Conservation (phyloP, 2,113 vertebrate genomes). For the Eidolon helvum region DNA sequence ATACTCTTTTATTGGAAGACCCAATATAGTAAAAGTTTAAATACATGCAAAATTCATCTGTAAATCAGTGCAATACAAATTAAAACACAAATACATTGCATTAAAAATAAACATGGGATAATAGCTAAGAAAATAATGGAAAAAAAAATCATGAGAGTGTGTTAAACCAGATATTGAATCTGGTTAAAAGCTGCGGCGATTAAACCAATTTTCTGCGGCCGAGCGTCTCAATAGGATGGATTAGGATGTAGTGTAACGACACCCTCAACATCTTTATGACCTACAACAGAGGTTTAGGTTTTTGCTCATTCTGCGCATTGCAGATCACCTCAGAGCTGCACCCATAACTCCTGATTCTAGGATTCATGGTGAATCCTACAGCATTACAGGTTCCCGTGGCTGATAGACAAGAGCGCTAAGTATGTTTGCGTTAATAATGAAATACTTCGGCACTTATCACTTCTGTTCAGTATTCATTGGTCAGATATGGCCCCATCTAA, state of each 20-base stretch:
- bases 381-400: not conserved
- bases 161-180: not conserved
- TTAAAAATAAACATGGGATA: not conserved
- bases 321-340: not conserved
- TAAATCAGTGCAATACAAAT: not conserved
- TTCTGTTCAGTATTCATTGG: not conserved
- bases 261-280: not conserved
- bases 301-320: not conserved
- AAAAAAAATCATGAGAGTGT: not conserved
- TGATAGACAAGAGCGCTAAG: not conserved
- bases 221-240: not conserved
- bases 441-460: not conserved
- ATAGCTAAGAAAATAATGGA: not conserved
- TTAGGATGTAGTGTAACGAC: not conserved
- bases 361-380: not conserved
- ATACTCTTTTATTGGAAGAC: not conserved
- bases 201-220: not conserved
- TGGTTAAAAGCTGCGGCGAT: not conserved
- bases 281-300: not conserved
- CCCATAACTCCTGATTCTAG: not conserved
- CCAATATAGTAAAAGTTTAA: not conserved
- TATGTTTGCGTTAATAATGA: not conserved
- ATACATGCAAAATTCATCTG: not conserved
- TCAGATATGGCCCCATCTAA: not conserved
- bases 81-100: not conserved